Evolutionary conservation across 2,113 vertebrate genomes (phyloP).

Genomic region (Heterotilapia buettikoferi): DNA sequence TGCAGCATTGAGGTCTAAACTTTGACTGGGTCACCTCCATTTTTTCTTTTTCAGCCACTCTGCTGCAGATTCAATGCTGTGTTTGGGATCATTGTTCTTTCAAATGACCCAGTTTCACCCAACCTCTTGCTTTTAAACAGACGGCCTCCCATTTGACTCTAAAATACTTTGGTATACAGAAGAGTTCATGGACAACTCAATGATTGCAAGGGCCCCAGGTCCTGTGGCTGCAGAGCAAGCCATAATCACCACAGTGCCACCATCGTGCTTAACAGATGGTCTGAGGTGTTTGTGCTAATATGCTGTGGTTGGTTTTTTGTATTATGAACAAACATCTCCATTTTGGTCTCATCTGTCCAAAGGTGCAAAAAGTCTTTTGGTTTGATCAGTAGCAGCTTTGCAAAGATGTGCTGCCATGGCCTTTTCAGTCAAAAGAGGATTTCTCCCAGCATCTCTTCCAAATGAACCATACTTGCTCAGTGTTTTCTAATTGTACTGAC

Average conservation of each 20-base stretch:
- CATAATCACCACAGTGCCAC: background rate
- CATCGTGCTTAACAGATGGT: background rate
- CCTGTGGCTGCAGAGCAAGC: background rate
- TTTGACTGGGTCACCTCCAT: background rate
- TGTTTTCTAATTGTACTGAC: background rate
- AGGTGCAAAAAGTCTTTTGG: background rate
- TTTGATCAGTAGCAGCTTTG: background rate
- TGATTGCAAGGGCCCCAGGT: background rate
- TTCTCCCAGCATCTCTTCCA: background rate
- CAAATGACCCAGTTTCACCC: background rate
- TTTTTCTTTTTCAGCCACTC: fast-evolving
- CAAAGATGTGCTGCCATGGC: background rate
- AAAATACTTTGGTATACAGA: background rate
- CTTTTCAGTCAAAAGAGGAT: background rate
- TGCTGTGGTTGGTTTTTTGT: background rate
- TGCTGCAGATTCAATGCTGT: background rate
- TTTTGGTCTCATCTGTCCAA: background rate
- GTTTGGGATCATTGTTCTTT: background rate
- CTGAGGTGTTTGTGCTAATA: background rate
- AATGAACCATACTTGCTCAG: background rate
- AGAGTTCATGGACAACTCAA: background rate
- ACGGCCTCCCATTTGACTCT: background rate
- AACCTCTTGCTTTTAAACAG: background rate
- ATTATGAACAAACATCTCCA: background rate
- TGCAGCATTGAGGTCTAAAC: background rate